These are phyloP conservation scores for Pterophyllum scalare DNA, from an alignment of 2,113 vertebrate species.

Conservation along the genomic window DNA sequence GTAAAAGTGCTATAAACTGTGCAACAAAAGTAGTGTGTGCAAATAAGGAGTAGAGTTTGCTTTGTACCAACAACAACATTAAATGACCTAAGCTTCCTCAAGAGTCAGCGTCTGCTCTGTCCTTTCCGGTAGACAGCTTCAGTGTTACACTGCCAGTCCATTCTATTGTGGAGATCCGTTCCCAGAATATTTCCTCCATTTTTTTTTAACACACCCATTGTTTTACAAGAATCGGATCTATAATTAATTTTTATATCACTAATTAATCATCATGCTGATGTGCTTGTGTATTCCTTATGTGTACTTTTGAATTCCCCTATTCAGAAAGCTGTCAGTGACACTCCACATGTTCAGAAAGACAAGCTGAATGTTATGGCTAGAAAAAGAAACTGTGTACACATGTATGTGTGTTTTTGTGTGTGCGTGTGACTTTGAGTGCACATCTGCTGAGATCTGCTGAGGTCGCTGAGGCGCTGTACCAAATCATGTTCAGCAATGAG, in stretches of 20 bases:
- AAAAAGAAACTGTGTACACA: conserved; percentile 32
- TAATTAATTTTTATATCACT: neutral
- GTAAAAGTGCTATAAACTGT: neutral
- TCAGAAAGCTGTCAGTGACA: conserved; percentile 47
- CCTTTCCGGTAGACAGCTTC: too few species aligned
- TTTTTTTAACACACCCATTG: too few species aligned
- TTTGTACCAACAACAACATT: neutral
- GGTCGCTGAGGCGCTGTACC: neutral
- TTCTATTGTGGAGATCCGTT: too few species aligned
- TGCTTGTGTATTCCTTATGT: neutral
- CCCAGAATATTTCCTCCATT: too few species aligned
- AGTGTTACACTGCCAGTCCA: too few species aligned
- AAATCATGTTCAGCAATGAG: neutral
- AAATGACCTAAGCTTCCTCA: too few species aligned
- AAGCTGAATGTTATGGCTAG: neutral
- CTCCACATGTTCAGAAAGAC: conserved; percentile 20
- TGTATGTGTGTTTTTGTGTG: neutral
- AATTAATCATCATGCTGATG: neutral
- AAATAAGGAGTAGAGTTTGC: too few species aligned
- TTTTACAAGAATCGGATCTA: neutral
- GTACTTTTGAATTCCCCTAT: neutral
- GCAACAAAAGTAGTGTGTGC: neutral
- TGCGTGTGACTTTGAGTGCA: neutral
- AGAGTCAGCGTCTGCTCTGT: too few species aligned
- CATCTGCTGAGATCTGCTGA: conserved; percentile 4